phyloP scores from a whole-genome alignment of 2,888 invertebrate species.

The Drosophila macrospina region DNA sequence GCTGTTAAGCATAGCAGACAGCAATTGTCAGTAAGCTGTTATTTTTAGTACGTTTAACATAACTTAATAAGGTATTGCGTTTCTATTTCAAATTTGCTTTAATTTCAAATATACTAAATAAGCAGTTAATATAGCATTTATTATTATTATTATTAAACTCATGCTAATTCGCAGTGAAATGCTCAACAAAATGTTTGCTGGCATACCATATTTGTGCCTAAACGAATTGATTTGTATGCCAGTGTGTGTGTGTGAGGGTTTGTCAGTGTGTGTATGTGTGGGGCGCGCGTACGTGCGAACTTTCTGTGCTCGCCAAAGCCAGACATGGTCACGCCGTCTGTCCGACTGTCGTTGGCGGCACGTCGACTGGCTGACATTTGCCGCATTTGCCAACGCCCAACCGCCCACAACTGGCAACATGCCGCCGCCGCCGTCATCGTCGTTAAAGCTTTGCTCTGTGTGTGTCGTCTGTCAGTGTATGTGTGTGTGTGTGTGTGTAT shows the following conservation, averaged over 20 bases:
- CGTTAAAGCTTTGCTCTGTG: slow-evolving; percentile 69
- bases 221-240: slow-evolving; percentile 78
- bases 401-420: slow-evolving; percentile 78
- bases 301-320: slow-evolving; percentile 76
- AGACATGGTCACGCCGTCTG: slow-evolving; percentile 79
- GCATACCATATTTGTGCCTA: slow-evolving; percentile 72
- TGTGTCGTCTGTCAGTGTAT: slow-evolving; percentile 38
- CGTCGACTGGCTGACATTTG: slow-evolving; percentile 79
- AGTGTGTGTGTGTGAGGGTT: slow-evolving; percentile 43
- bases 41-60: too few relatives aligned
- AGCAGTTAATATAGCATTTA: neutral
- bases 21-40: too few relatives aligned
- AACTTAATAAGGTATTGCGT: too few relatives aligned
- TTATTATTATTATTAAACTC: neutral
- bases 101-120: neutral
- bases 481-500: neutral
- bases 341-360: slow-evolving; percentile 69
- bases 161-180: neutral
- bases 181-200: slow-evolving; percentile 56
- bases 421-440: slow-evolving; percentile 67
- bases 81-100: too few relatives aligned
- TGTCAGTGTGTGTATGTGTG: slow-evolving; percentile 45
- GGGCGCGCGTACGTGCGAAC: slow-evolving; percentile 72
- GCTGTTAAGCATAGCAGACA: too few relatives aligned
- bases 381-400: slow-evolving; percentile 75